A percentile compares a stretch with the other conserved stretches of the same genome.
phyloP scores from a whole-genome alignment of 2,113 vertebrate genomes.

The Malurus melanocephalus region DNA sequence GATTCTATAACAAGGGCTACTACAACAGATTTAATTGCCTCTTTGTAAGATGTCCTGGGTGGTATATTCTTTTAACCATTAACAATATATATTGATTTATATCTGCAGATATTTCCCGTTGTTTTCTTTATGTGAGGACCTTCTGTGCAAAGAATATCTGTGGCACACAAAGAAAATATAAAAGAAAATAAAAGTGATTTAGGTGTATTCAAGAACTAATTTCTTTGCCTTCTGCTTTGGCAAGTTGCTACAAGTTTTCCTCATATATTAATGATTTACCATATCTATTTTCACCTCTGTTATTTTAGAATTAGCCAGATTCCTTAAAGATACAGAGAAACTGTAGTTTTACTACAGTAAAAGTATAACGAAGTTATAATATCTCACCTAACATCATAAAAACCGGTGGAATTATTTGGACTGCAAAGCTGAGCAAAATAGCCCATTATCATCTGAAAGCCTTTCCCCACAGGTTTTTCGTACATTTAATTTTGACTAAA shows the following conservation, averaged over 20 bases:
- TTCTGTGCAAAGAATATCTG: background rate
- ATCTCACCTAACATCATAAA: background rate
- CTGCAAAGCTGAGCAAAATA: background rate
- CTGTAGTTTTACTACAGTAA: background rate
- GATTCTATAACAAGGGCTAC: background rate
- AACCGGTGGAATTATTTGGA: background rate
- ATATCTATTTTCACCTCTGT: background rate
- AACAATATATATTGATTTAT: background rate
- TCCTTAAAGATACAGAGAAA: background rate
- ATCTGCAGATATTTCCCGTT: background rate
- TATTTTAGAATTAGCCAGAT: background rate
- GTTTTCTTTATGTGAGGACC: background rate
- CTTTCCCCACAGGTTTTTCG: background rate
- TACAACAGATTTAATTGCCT: background rate
- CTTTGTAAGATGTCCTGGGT: background rate
- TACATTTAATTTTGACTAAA: background rate
- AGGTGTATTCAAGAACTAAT: background rate
- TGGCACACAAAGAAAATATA: background rate
- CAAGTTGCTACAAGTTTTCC: background rate
- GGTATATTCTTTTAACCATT: background rate
- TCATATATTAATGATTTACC: rapidly evolving
- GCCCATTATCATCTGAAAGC: rapidly evolving
- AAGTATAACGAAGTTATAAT: background rate
- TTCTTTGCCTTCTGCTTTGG: background rate
- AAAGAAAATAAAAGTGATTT: rapidly evolving